Evolutionary conservation across 2,797 vertebrate species (phyloP), one percentile per base, ranked within the genome.

Genomic region (Allobates femoralis): DNA sequence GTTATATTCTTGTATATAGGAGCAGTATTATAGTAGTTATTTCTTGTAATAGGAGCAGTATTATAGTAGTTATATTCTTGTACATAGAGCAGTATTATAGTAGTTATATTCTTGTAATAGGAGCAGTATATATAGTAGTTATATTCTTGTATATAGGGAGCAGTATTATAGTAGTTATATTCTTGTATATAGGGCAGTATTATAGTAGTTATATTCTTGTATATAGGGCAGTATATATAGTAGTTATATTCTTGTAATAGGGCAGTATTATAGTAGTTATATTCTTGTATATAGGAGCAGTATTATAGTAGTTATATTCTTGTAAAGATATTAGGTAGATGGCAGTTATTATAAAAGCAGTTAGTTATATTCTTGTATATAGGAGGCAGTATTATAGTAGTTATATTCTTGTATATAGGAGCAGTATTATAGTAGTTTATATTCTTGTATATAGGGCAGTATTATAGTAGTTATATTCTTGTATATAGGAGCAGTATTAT

Each of bases 381-480:
- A 51, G 50, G 50, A 51, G n/a, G 50, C 50, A 51, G 50, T 51
- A 51, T 51, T 51, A 51, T 51, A 51, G 50, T 51, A 51, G 50
- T 51, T 51, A 51, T 51, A 51, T 51, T 51, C 50, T 51, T 51
- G 50, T 51, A 41, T 41, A 41, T 41, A 41, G 37, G 37, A 41
- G 37, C 37, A 41, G 37, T 41, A 41, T 41, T 41, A n/a, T n/a
- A n/a, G n/a, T 41, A 41, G 37, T n/a, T 41, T 41, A 62, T 62
- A 62, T 62, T 28, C 60, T 62, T 62, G 60, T 62, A 28, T 8
- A 60, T n/a, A n/a, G 26, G 14, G 60, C n/a, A 62, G 60, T 62
- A 62, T 62, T 62, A 71, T 71, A 71, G 30, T 71, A 71, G 30
- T 69, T 69, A 30, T 69, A 69, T 69, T 69, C 66, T 69, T 58